These are phyloP conservation scores for Chaenodraco wilsoni DNA, from an alignment of 2,797 vertebrate genomes.

Conservation along the genomic window DNA sequence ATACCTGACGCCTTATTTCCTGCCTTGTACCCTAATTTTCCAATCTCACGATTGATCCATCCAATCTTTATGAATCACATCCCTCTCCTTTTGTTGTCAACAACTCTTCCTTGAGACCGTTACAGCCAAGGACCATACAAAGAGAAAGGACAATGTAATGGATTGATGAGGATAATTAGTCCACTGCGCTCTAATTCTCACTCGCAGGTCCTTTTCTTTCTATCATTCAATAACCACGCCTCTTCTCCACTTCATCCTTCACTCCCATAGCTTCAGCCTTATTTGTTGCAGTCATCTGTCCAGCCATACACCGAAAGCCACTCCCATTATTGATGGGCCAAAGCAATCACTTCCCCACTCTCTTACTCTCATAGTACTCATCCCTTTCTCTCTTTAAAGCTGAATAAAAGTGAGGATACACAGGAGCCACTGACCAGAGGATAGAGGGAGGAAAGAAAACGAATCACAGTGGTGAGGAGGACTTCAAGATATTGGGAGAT, in stretches of 20 bases:
- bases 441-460: not conserved
- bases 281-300: constrained; percentile 47
- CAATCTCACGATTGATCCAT: constrained; percentile 31
- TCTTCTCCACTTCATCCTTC: constrained; percentile 8
- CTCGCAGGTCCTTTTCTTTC: not conserved
- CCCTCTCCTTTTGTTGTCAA: not conserved
- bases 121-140: not conserved
- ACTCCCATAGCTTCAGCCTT: constrained; percentile 13
- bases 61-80: constrained; percentile 18
- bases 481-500: constrained; percentile 16
- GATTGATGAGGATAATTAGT: not conserved
- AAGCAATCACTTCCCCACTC: constrained; percentile 22
- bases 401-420: constrained; percentile 33
- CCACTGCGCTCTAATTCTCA: not conserved
- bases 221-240: constrained; percentile 35
- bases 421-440: constrained; percentile 19
- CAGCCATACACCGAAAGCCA: constrained; percentile 33
- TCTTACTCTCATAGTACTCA: constrained; percentile 4
- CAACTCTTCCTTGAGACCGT: not conserved
- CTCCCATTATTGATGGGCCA: constrained; percentile 52
- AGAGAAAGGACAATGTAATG: not conserved
- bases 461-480: constrained; percentile 18
- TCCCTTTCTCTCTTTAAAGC: constrained; percentile 15
- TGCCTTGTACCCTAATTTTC: constrained; percentile 28
- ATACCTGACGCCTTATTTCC: constrained; percentile 18